Base-by-base conservation (phyloP, 2,113 vertebrate genomes). In the Crotalus viridis region DNA sequence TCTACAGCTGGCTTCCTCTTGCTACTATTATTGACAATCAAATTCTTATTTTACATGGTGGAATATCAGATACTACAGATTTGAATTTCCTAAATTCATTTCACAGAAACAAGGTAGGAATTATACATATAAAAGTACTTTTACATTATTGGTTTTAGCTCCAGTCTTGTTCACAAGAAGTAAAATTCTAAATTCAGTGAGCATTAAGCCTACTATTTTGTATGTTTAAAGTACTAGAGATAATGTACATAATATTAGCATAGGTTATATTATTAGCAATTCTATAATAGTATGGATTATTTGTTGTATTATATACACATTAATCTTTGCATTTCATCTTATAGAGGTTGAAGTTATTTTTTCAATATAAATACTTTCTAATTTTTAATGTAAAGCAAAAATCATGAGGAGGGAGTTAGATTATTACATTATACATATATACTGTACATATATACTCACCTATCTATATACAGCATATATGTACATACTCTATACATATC, bases 21-120 rank as follows among this genome's bases (percentile, higher is more conserved):
- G 99, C 98, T 6, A 98, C 99, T 9, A 96, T 99, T 94, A 98
- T 99, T 93, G 98, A 99, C 39, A 98, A 97, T 91, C 99, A 99
- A 97, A 97, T 99, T 89, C 98, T 99, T 55, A 97, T 99, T 0
- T 96, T 99, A 61, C 99, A 99, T 3, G 99, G 99, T 64, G 99
- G 99, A 0, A 99, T 99, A 95, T 99, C 99, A 2, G 98, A 99
- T 94, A 98, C 98, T 92, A 99, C 99, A 1, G 98, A 99, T 95
- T 95, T 99, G 96, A 97, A 98, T 95, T 97, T 98, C 91, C 98
- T 99, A 90, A 97, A 96, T 89, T 95, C 94, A 3, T 92, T 99
- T 94, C 97, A 99, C 54, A 98, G 99, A 95, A 97, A 98, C 96
- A 99, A 98, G 98, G 99, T 99, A 96, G 97, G 98, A 94, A 51